Evolutionary conservation across 1,140 invertebrate species (phyloP), one percentile per base, ranked within the genome.

Genomic region (Homalodisca vitripennis): DNA sequence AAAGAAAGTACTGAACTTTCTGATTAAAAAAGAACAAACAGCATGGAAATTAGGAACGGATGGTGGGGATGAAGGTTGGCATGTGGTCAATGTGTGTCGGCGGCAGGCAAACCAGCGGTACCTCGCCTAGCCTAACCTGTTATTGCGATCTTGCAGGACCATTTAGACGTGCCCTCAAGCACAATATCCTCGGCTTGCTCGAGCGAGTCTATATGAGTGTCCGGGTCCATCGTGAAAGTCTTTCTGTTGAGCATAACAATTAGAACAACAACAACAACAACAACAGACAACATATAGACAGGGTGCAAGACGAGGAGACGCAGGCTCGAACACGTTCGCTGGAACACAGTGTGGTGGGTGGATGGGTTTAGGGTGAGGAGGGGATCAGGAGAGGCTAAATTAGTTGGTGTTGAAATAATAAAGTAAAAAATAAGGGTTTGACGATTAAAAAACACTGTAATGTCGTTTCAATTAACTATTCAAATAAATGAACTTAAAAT

Each of bases 141-240:
- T 79, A 97, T 94, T 80, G 95, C 95, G 86, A 99, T 97, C 90
- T 99, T 99, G 87, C 96, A 98, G 82, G 96, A 98, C 97, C 97
- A 99, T 86, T 99, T 99, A 80, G 96, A 98, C 78, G 96, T 99
- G 82, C 98, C 98, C 85, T 99, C 98, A 80, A 99, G 92, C 84
- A 98, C 97, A 83, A 92, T 91, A 84, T 91, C 89, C 86, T 99
- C 95, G 75, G 97, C 95, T 83, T 96, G 92, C 85, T 98, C 96
- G 84, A 98, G 90, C 83, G 94, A 94, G 87, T 98, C 97, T 86
- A 96, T 94, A 87, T 99, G 97, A 82, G 94, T 97, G 85, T 98
- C 96, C 83, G 96, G 94, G 85, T 98, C 95, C 87, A 98, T 92
- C 88, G 89, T 88, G 90, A 98, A 97, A 83, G 94, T 97, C 85